phyloP scores from a whole-genome alignment of 2,888 invertebrate genomes.

The Muschampia plurimacula region DNA sequence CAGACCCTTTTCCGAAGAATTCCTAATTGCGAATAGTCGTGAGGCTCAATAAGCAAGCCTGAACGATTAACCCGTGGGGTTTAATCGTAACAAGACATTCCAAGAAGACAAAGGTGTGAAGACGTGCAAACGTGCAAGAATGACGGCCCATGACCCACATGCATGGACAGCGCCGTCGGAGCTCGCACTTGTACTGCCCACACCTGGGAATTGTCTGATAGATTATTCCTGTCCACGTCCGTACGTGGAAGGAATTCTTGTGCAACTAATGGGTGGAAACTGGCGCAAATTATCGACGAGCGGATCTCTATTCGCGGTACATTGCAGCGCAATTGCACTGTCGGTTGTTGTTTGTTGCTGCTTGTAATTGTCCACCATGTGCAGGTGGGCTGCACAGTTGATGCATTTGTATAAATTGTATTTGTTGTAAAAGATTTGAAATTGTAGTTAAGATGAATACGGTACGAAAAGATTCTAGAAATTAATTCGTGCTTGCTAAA shows the following conservation, averaged over 20 bases:
- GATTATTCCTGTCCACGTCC: conserved; percentile 32
- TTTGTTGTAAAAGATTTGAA: neutral
- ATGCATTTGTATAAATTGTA: neutral
- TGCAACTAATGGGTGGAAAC: conserved; percentile 40
- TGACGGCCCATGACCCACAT: conserved; percentile 41
- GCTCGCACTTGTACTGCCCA: conserved; percentile 27
- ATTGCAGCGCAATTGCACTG: conserved; percentile 24
- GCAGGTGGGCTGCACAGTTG: conserved; percentile 5
- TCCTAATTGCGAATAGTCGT: conserved; percentile 22
- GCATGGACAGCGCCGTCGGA: conserved; percentile 5
- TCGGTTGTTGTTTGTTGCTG: conserved; percentile 19
- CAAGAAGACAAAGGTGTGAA: conserved; percentile 23
- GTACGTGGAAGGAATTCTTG: conserved; percentile 39
- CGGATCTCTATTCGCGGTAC: conserved; percentile 38
- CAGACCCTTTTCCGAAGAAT: conserved; percentile 18
- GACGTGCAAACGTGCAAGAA: conserved; percentile 29
- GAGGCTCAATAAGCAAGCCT: neutral
- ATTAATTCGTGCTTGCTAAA: too few species aligned
- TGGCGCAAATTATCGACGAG: conserved; percentile 37
- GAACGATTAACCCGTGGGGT: conserved; percentile 13
- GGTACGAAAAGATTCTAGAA: too few species aligned
- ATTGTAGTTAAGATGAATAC: neutral
- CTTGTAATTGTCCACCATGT: conserved; percentile 4
- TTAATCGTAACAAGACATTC: conserved; percentile 32
- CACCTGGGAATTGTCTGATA: conserved; percentile 39